These are phyloP conservation scores for Herpetotheres cachinnans DNA, from an alignment of 2,113 vertebrate species.

Conservation along the genomic window DNA sequence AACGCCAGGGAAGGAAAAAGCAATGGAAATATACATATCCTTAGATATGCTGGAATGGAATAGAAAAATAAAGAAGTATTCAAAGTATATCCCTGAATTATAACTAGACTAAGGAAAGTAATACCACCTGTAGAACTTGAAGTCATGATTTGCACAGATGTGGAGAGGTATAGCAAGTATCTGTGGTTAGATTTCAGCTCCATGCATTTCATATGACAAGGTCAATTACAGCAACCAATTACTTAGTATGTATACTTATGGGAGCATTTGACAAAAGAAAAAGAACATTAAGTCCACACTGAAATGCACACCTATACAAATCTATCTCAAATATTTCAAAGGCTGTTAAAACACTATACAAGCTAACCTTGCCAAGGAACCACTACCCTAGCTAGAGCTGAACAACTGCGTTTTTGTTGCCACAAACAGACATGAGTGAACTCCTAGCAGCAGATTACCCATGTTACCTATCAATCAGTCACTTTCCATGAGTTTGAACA, in stretches of 20 bases:
- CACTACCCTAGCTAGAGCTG: not conserved
- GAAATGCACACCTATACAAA: not conserved
- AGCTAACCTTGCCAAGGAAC: not conserved
- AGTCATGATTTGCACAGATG: not conserved
- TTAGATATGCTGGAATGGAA: not conserved
- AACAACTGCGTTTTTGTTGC: slow-evolving; percentile 19
- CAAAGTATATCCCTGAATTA: not conserved
- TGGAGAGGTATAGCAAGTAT: not conserved
- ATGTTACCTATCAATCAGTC: slow-evolving; percentile 38
- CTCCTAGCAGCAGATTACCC: not conserved
- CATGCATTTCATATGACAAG: not conserved
- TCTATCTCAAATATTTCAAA: not conserved
- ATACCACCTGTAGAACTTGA: not conserved
- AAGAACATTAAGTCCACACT: not conserved
- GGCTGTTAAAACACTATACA: not conserved
- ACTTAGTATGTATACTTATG: not conserved
- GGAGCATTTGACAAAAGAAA: not conserved
- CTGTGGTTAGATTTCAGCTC: not conserved
- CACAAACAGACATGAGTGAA: not conserved
- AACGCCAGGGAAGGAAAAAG: accelerated
- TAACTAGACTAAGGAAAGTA: not conserved
- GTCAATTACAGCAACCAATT: not conserved
- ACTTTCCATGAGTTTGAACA: slow-evolving; percentile 25
- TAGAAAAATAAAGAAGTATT: not conserved
- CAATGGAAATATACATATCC: not conserved